phyloP scores from a whole-genome alignment of 30 jellyfish, hydroid and myxozoan species.

The Hydra vulgaris region DNA sequence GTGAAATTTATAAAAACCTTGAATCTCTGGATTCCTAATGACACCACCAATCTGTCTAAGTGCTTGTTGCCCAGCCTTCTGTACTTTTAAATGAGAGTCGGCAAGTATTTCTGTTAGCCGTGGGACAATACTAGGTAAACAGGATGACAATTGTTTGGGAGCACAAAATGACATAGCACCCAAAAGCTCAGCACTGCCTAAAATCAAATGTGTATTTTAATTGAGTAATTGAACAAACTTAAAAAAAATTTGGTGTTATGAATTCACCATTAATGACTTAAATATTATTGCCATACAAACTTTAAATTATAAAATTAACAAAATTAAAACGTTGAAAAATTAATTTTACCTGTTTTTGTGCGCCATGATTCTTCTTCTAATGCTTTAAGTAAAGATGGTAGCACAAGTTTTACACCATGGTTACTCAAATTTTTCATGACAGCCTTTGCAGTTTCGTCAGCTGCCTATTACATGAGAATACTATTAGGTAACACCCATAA shows the following conservation, averaged over 20 bases:
- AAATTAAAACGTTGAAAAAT: no score
- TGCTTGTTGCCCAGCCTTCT: conserved; percentile 97
- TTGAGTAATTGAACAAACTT: no score
- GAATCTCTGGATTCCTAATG: conserved; percentile 91
- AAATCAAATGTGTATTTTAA: background rate
- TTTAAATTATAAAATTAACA: background rate
- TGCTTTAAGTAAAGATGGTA: conserved; percentile 89
- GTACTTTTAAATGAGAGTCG: conserved; percentile 92
- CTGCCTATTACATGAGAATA: conserved; percentile 45
- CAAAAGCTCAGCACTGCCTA: conserved; percentile 93
- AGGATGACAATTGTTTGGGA: conserved; percentile 92
- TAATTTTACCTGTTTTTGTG: conserved; percentile 80
- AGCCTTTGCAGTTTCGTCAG: conserved; percentile 98
- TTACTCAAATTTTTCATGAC: conserved; percentile 92
- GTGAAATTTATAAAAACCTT: no score
- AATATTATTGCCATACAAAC: background rate
- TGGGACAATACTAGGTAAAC: conserved; percentile 95
- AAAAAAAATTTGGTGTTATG: background rate
- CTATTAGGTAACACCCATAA: background rate
- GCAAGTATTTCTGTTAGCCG: conserved; percentile 70
- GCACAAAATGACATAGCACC: conserved; percentile 99
- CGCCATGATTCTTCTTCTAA: conserved; percentile 98
- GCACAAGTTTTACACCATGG: conserved; percentile 87
- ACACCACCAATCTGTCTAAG: conserved; percentile 94
- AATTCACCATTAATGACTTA: background rate